phyloP scores from a whole-genome alignment of 2,113 vertebrate species.

The Scartelaos histophorus region DNA sequence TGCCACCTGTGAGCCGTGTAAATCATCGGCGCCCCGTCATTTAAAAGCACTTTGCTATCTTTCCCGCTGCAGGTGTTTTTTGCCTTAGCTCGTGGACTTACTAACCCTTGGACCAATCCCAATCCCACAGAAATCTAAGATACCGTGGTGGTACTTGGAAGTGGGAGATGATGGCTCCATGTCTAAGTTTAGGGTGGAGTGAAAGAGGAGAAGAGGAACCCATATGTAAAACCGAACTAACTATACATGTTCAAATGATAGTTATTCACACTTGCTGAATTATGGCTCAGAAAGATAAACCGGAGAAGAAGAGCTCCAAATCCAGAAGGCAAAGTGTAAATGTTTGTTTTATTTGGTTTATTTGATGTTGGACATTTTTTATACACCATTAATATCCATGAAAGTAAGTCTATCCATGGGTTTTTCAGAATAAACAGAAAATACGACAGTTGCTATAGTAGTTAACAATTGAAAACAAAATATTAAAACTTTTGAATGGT shows the following conservation, averaged over 20 bases:
- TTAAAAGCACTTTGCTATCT: neutral
- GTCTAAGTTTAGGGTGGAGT: slow-evolving; percentile 63
- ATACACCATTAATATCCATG: too few relatives aligned
- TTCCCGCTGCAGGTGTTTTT: slow-evolving; percentile 53
- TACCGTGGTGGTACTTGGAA: slow-evolving; percentile 59
- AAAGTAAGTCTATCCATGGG: too few relatives aligned
- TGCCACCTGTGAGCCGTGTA: neutral
- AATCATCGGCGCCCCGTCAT: slow-evolving; percentile 1
- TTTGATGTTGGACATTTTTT: too few relatives aligned
- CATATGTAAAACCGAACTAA: slow-evolving; percentile 25
- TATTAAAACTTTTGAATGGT: too few relatives aligned
- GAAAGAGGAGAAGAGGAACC: slow-evolving; percentile 57
- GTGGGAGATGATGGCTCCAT: slow-evolving; percentile 53
- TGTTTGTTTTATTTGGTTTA: neutral
- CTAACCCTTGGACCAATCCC: slow-evolving; percentile 52
- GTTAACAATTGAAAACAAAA: too few relatives aligned
- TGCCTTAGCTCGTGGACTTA: slow-evolving; percentile 37
- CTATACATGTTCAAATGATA: slow-evolving; percentile 45
- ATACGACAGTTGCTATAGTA: too few relatives aligned
- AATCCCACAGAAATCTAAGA: slow-evolving; percentile 47
- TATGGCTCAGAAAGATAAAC: slow-evolving; percentile 31
- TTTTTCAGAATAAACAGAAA: too few relatives aligned
- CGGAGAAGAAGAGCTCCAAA: neutral
- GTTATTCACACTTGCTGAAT: slow-evolving; percentile 48
- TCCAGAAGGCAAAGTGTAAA: neutral